These are phyloP conservation scores for Drosophila kepulauana DNA, from an alignment of 1,140 invertebrate species.

Conservation along the genomic window DNA sequence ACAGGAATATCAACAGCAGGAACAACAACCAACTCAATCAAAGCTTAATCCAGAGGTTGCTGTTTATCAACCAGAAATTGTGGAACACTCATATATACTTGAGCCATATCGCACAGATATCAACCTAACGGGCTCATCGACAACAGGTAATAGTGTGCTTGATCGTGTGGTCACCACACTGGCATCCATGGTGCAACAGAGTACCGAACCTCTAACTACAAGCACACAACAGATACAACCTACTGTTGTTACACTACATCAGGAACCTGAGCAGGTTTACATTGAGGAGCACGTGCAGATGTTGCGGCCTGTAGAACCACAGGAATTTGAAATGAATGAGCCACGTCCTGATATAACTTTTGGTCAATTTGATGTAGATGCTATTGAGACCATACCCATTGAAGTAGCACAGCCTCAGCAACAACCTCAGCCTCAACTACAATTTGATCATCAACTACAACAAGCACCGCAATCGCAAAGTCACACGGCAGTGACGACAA, in stretches of 20 bases:
- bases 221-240: conserved; percentile 72
- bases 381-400: conserved; percentile 74
- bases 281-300: conserved; percentile 68
- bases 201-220: conserved; percentile 60
- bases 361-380: conserved; percentile 80
- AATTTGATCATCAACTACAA: conserved; percentile 15
- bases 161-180: conserved; percentile 77
- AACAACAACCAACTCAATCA: conserved; percentile 38
- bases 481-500: conserved; percentile 28
- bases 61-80: conserved; percentile 50
- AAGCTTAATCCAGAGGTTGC: conserved; percentile 22
- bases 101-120: conserved; percentile 54
- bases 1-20: conserved; percentile 59
- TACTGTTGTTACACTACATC: conserved; percentile 12
- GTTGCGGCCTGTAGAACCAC: conserved; percentile 64
- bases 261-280: conserved; percentile 46
- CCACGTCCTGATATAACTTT: conserved; percentile 80
- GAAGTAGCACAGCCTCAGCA: conserved; percentile 30
- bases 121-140: conserved; percentile 30
- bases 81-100: conserved; percentile 56
- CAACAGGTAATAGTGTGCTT: conserved; percentile 70
- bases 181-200: conserved; percentile 76
- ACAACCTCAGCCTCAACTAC: conserved; percentile 16
- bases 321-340: conserved; percentile 74
- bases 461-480: conserved; percentile 12